Evolutionary conservation across 2,888 invertebrate species (phyloP).

Genomic region (Acleris holmiana): DNA sequence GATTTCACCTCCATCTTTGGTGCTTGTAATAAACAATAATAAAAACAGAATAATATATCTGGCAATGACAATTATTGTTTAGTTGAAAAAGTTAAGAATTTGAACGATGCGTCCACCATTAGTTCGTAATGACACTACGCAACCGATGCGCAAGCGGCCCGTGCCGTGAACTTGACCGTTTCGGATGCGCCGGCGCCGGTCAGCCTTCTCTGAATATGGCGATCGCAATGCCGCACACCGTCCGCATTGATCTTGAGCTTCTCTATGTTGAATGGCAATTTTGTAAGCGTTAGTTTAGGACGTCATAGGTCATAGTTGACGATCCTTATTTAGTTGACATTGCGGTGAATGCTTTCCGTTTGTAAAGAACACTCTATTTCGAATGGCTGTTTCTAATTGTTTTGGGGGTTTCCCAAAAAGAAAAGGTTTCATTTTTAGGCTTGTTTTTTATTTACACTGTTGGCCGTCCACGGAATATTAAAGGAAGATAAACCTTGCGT

Average conservation of each 20-base stretch:
- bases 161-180: slow-evolving; percentile 79
- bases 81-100: not conserved
- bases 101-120: slow-evolving; percentile 16
- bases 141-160: slow-evolving; percentile 43
- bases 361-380: not conserved
- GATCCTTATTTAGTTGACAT: slow-evolving; percentile 14
- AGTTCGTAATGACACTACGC: slow-evolving; percentile 39
- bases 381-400: not conserved
- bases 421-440: not conserved
- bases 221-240: slow-evolving; percentile 43
- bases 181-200: slow-evolving; percentile 68
- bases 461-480: not conserved
- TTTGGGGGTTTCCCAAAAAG: not conserved
- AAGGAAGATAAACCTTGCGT: slow-evolving; percentile 10
- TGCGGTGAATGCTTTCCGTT: slow-evolving; percentile 1
- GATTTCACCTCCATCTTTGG: slow-evolving; percentile 11
- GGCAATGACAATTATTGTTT: not conserved
- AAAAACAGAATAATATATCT: not conserved
- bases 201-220: slow-evolving; percentile 60
- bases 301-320: slow-evolving; percentile 2
- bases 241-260: slow-evolving; percentile 56
- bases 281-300: slow-evolving; percentile 25
- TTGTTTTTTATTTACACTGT: slow-evolving; percentile 1
- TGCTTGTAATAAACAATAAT: slow-evolving; percentile 9
- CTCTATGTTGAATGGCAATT: slow-evolving; percentile 28